A percentile compares a stretch with the other conserved stretches of the same genome.
Conservation (phyloP, 2,888 invertebrate genomes). For the Stratiomys singularior region DNA sequence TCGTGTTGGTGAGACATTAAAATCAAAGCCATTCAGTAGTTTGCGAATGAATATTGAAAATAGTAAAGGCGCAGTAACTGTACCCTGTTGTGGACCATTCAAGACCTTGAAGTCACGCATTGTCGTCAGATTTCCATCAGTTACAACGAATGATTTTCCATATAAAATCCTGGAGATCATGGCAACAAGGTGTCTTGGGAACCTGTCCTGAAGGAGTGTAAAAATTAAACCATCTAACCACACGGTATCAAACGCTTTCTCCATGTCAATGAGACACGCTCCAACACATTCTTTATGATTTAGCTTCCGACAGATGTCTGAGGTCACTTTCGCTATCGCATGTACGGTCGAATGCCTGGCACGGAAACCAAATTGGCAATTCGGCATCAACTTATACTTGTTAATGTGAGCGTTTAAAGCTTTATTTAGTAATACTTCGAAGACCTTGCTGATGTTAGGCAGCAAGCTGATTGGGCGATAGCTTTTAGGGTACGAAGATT, state of each 20-base stretch:
- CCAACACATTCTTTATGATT: slow-evolving; percentile 19
- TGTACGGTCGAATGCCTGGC: too few relatives aligned
- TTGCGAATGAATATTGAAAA: neutral
- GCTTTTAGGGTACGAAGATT: slow-evolving; percentile 46
- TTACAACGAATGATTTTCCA: neutral
- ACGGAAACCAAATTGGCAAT: too few relatives aligned
- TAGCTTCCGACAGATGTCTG: neutral
- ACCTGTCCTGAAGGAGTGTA: slow-evolving; percentile 51
- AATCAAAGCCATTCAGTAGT: neutral
- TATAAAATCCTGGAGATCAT: slow-evolving; percentile 44
- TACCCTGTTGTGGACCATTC: slow-evolving; percentile 23
- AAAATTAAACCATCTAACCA: slow-evolving; percentile 54
- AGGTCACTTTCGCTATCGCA: slow-evolving; percentile 7
- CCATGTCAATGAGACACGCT: slow-evolving; percentile 21
- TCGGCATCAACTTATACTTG: too few relatives aligned
- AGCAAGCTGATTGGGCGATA: slow-evolving; percentile 55
- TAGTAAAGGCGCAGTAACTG: too few relatives aligned
- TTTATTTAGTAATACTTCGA: slow-evolving; percentile 49
- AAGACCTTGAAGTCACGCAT: neutral
- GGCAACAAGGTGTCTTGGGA: slow-evolving; percentile 52
- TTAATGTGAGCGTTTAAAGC: too few relatives aligned
- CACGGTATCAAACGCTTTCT: slow-evolving; percentile 49
- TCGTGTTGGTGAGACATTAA: neutral
- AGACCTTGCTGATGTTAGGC: slow-evolving; percentile 55
- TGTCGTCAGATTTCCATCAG: neutral